A percentile compares a stretch with the other conserved stretches of the same genome.
Conservation (phyloP, 2,113 vertebrate species). For the Dasyprocta punctata region DNA sequence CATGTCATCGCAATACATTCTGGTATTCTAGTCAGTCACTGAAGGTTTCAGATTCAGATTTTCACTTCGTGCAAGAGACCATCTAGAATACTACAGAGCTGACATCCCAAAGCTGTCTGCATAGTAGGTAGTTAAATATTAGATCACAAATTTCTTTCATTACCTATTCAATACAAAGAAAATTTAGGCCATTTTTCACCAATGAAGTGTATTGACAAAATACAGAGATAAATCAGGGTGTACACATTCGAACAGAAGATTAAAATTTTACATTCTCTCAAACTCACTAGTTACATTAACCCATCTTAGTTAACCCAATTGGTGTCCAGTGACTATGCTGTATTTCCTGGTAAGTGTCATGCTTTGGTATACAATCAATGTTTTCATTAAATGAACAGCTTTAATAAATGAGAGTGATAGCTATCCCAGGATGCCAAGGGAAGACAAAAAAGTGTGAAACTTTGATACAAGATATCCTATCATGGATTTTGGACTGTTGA, state of each 20-base stretch:
- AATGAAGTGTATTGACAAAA: background rate
- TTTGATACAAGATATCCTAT: background rate
- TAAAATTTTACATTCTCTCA: background rate
- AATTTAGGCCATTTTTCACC: background rate
- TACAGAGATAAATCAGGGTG: background rate
- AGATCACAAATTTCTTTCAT: background rate
- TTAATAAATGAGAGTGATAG: background rate
- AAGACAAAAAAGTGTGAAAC: background rate
- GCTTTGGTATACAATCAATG: background rate
- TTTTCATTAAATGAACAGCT: background rate
- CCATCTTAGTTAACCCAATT: background rate
- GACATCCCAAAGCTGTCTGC: background rate
- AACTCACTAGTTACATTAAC: background rate
- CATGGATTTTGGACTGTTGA: background rate
- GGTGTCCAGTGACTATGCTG: background rate
- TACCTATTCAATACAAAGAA: background rate
- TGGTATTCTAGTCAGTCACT: background rate
- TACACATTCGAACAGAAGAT: background rate
- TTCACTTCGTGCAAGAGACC: background rate
- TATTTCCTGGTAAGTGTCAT: background rate
- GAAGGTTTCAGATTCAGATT: background rate
- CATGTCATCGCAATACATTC: fast-evolving
- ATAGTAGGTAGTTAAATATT: too few relatives aligned
- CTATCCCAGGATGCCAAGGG: background rate
- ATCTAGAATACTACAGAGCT: background rate